These are phyloP conservation scores for Drosophila gaucha DNA, from an alignment of 2,888 invertebrate species.

Conservation along the genomic window DNA sequence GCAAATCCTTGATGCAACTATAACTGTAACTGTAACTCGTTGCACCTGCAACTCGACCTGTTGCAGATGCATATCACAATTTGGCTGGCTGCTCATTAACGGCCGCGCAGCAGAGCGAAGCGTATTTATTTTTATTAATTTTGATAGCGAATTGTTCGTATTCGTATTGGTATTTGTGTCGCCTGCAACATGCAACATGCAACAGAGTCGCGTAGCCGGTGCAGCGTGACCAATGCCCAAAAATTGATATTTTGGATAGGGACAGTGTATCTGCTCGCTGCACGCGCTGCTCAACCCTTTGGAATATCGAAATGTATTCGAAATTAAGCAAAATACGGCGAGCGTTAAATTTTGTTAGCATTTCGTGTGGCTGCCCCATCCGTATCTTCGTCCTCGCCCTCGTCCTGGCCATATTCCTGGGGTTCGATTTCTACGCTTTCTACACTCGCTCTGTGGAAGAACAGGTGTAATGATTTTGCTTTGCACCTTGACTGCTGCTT, in stretches of 20 bases:
- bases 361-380: constrained; percentile 24
- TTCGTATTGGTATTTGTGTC: constrained; percentile 43
- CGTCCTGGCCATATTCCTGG: constrained; percentile 5
- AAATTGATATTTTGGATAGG: constrained; percentile 28
- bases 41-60: constrained; percentile 52
- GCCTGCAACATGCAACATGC: constrained; percentile 36
- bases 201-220: constrained; percentile 25
- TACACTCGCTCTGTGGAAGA: constrained; percentile 44
- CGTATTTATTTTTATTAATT: constrained; percentile 70
- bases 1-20: constrained; percentile 54
- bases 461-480: constrained; percentile 80
- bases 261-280: constrained; percentile 1
- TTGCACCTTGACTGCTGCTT: constrained; percentile 78
- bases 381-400: background rate
- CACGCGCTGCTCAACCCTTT: constrained; percentile 35
- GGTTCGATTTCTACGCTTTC: constrained; percentile 71
- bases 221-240: constrained; percentile 61
- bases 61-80: constrained; percentile 61
- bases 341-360: constrained; percentile 46
- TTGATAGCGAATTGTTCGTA: constrained; percentile 46
- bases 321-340: constrained; percentile 45
- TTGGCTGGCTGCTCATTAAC: constrained; percentile 64
- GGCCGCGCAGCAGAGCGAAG: constrained; percentile 45
- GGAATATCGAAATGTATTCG: constrained; percentile 29
- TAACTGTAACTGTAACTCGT: constrained; percentile 31